Evolutionary conservation across 2,797 vertebrate genomes (phyloP).

Genomic region (Hapalemur alaotrensis): DNA sequence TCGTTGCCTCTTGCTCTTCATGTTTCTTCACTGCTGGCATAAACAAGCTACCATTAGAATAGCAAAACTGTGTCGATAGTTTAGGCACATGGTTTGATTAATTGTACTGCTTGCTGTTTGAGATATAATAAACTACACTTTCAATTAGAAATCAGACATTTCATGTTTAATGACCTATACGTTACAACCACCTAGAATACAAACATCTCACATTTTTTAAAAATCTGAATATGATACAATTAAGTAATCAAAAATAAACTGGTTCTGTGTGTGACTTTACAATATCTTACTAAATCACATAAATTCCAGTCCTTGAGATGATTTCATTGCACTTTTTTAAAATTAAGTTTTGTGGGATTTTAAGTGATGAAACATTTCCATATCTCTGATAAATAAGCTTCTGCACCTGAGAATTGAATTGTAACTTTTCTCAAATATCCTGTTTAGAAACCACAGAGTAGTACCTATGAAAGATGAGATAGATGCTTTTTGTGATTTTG

Average conservation of each 20-base stretch:
- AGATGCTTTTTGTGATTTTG: background rate
- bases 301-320: background rate
- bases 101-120: too few relatives aligned
- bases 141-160: too few relatives aligned
- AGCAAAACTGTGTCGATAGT: too few relatives aligned
- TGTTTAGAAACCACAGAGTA: background rate
- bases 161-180: background rate
- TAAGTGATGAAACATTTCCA: background rate
- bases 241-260: background rate
- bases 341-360: background rate
- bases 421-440: background rate
- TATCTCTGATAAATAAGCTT: background rate
- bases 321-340: background rate
- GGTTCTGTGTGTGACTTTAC: background rate
- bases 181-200: background rate
- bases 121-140: too few relatives aligned
- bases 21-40: too few relatives aligned
- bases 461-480: background rate
- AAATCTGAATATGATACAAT: background rate
- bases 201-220: background rate
- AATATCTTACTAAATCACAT: background rate
- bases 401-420: background rate
- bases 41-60: too few relatives aligned
- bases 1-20: too few relatives aligned
- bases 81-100: too few relatives aligned